Percentiles rank a stretch among this genome's conserved stretches.
Conservation (phyloP, 2,113 vertebrate species). For the Barbus barbus region DNA sequence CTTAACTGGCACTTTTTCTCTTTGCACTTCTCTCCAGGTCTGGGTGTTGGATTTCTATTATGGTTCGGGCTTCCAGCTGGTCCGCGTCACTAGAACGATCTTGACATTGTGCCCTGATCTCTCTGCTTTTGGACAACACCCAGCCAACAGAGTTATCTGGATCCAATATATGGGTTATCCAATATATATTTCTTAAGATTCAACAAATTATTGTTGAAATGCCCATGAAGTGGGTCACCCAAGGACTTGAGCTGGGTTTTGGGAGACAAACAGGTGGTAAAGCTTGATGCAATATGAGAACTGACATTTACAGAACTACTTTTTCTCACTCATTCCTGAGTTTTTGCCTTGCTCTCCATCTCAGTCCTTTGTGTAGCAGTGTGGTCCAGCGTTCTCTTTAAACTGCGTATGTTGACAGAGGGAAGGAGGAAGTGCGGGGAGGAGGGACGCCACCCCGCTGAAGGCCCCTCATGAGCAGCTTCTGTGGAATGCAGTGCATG, state of each 20-base stretch:
- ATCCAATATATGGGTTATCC: constrained; percentile 3
- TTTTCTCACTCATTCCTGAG: constrained; percentile 44
- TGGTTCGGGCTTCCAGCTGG: constrained; percentile 53
- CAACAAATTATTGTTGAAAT: no score
- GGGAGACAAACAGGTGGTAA: constrained; percentile 45
- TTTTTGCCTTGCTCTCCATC: constrained; percentile 9
- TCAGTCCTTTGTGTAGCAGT: constrained; percentile 53
- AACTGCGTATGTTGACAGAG: constrained; percentile 64
- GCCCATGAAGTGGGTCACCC: constrained; percentile 22
- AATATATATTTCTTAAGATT: neutral
- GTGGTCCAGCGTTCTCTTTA: constrained; percentile 63
- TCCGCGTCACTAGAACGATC: constrained; percentile 35
- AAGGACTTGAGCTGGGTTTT: constrained; percentile 32
- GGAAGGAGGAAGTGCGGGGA: constrained; percentile 47
- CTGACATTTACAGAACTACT: constrained; percentile 52
- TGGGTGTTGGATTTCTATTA: constrained; percentile 42
- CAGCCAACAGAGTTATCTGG: constrained; percentile 36
- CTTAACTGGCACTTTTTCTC: constrained; percentile 41
- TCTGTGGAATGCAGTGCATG: constrained; percentile 71
- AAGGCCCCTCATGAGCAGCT: constrained; percentile 67
- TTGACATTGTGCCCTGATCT: neutral
- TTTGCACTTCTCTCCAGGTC: constrained; percentile 33
- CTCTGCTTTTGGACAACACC: constrained; percentile 27
- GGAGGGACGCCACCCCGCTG: constrained; percentile 44
- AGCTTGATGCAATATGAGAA: constrained; percentile 8